These are phyloP conservation scores for Calosoma granatense DNA, from an alignment of 1,140 invertebrate species.

Conservation along the genomic window DNA sequence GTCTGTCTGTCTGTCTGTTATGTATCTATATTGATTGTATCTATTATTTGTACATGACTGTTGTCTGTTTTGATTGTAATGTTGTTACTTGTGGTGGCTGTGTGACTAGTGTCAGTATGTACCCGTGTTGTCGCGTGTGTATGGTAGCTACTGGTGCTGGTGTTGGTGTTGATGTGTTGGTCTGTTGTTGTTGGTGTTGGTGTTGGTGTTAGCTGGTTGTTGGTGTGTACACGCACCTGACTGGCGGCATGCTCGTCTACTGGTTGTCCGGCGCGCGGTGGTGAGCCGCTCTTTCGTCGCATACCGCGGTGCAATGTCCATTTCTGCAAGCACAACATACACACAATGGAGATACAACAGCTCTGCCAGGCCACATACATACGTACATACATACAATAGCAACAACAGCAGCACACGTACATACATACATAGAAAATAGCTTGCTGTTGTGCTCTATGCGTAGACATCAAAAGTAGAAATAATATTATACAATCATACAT, in stretches of 20 bases:
- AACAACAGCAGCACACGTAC: neutral
- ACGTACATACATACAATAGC: neutral
- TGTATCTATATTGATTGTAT: too few species aligned
- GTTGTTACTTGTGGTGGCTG: too few species aligned
- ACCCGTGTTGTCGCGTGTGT: too few species aligned
- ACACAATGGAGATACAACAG: neutral
- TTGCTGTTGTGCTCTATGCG: too few species aligned
- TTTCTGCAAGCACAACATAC: slow-evolving; percentile 46
- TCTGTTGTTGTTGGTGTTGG: neutral
- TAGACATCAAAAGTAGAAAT: too few species aligned
- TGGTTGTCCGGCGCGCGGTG: slow-evolving; percentile 34
- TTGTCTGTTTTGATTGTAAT: too few species aligned
- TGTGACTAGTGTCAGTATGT: too few species aligned
- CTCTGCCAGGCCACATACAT: neutral
- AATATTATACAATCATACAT: too few species aligned
- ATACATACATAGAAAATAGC: too few species aligned
- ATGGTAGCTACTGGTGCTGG: neutral
- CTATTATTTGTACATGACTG: too few species aligned
- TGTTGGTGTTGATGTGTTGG: neutral
- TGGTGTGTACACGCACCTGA: neutral
- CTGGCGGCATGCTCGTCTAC: slow-evolving; percentile 23
- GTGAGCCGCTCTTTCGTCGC: slow-evolving; percentile 57
- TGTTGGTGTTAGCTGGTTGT: neutral
- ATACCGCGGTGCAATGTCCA: slow-evolving; percentile 68
- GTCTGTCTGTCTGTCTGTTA: too few species aligned